Percentiles rank a stretch among this genome's conserved stretches.
Conservation (phyloP, 2,888 invertebrate genomes). For the Rotaria socialis region DNA sequence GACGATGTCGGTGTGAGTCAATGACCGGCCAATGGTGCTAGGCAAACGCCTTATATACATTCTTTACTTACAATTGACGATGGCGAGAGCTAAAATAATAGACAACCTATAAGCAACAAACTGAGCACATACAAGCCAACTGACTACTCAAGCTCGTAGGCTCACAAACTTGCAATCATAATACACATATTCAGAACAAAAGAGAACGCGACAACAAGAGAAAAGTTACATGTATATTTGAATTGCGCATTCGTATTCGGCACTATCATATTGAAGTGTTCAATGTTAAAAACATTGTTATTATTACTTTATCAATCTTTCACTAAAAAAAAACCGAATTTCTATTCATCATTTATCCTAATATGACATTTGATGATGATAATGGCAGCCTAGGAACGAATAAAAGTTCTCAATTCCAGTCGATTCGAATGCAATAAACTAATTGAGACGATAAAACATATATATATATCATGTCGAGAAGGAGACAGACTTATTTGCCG, state of each 20-base stretch:
- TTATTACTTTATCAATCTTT: background rate
- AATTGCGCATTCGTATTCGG: background rate
- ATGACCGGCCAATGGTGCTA: too few species aligned
- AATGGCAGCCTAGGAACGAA: background rate
- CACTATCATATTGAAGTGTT: background rate
- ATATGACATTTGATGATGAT: background rate
- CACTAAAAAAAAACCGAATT: background rate
- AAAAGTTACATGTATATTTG: background rate
- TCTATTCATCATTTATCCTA: background rate
- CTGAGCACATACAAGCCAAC: background rate
- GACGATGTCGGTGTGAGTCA: too few species aligned
- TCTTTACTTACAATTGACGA: too few species aligned
- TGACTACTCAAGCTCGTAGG: background rate
- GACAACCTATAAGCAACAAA: constrained; percentile 13
- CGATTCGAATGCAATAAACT: background rate
- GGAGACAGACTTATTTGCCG: background rate
- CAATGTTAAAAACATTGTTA: too few species aligned
- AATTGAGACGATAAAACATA: constrained; percentile 5
- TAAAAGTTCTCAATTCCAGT: background rate
- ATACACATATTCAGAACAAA: background rate
- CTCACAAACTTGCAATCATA: background rate
- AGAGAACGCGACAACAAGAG: background rate
- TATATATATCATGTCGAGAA: background rate
- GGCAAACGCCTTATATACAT: too few species aligned
- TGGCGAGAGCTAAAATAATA: background rate